A percentile compares a stretch with the other conserved stretches of the same genome.
These are phyloP conservation scores for Parazoanthus swiftii DNA, from an alignment of 92 coral and sea anemone genomes.

Conservation along the genomic window DNA sequence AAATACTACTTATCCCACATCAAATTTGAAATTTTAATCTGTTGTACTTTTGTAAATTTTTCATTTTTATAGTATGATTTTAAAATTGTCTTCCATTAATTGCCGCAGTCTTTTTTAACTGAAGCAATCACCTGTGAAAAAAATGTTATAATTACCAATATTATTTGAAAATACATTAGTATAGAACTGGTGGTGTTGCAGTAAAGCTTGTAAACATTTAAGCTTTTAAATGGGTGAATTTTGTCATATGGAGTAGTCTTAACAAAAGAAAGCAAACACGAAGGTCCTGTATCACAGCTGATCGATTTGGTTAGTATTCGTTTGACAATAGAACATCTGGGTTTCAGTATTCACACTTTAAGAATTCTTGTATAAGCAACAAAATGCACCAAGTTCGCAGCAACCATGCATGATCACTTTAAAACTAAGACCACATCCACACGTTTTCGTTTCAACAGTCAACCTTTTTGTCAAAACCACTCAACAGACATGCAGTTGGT, in stretches of 20 bases:
- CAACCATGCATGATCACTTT: background rate
- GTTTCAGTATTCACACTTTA: too few relatives aligned
- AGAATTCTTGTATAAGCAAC: background rate
- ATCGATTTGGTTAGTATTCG: background rate
- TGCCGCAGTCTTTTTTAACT: background rate
- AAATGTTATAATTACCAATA: too few relatives aligned
- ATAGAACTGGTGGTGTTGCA: background rate
- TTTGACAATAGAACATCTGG: too few relatives aligned
- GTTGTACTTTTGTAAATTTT: background rate
- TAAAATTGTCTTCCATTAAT: background rate
- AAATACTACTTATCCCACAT: background rate
- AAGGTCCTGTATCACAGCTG: background rate
- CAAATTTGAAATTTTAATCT: background rate
- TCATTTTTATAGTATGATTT: too few relatives aligned
- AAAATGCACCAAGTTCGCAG: background rate
- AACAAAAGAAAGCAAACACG: background rate
- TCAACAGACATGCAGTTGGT: too few relatives aligned
- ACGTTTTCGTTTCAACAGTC: background rate
- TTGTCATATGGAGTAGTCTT: background rate
- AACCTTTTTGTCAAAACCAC: too few relatives aligned
- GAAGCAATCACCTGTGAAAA: background rate
- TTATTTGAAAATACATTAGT: too few relatives aligned
- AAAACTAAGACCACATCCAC: background rate
- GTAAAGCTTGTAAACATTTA: background rate
- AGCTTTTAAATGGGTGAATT: too few relatives aligned